Evolutionary conservation across 2,888 invertebrate species (phyloP), one percentile per base, ranked within the genome.

Genomic region (Nasonovia ribisnigri): DNA sequence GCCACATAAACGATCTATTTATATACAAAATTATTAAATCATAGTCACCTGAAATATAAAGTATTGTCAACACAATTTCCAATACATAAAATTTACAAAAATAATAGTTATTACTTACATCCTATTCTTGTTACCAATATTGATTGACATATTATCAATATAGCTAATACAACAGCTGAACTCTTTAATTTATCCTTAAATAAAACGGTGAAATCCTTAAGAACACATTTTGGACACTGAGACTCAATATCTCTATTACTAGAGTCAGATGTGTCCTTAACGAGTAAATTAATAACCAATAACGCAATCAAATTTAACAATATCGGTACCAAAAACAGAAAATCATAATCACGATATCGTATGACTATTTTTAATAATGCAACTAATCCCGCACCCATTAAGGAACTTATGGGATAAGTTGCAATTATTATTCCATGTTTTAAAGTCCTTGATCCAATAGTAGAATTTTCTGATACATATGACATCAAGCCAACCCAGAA

Each of bases 401-500:
- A 90, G 3, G 67, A 51, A 43, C 94, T 77, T 20, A 91, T 13
- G 26, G 86, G 60, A 77, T 60, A 93, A 1, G 84, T 46, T 29
- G 94, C 94, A 57, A 94, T 93, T 48, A 95, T 92, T n/a, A 94
- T 92, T 46, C 94, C 95, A 36, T 95, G 94, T 54, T 95, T 94
- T 24, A 95, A 94, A 8, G 95, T 95, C 90, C 95, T 92, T 43
- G 86, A 92, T 54, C 94, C 89, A 6, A 94, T 90, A n/a, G 94
- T 90, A 42, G 95, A 95, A 46, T 94, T 94, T 94, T 95, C 95
- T 11, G 94, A 94, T 84, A 95, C 94, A 91, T 95, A 95, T 51
- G 95, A 94, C 88, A 94, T 94, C 4, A 94, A 94, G 1, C 94
- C 95, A 88, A 95, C 94, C 88, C 95, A 90, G 84, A 95, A 94